Evolutionary conservation across 1,140 invertebrate species (phyloP), one percentile per base, ranked within the genome.

Genomic region (Druon quercuslanigerum): DNA sequence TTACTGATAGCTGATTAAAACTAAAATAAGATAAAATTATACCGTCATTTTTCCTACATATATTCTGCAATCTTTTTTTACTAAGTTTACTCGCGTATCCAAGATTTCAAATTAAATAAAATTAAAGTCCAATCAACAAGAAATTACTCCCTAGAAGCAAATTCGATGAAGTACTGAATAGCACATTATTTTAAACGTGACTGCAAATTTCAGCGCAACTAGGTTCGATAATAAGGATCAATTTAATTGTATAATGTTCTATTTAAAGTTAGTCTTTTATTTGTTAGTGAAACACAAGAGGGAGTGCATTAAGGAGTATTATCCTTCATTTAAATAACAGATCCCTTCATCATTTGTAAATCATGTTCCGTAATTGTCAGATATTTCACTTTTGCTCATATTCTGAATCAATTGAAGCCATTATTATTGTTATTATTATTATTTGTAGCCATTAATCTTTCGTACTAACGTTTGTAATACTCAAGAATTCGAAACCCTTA

Each of bases 351-450:
- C 33, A 20, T 66, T 66, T 66, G n/a, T 66, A 4, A 66, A 33
- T 66, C 60, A 66, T 33, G 60, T 33, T 66, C 25, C 7, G 60
- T 40, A 40, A 66, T 66, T 66, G 60, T 66, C 33, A 66, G 60
- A 66, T 16, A 66, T 66, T 66, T 66, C 60, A 66, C 25, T 66
- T 46, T 46, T 40, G 14, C 33, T 14, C 25, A 66, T 25, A 20
- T 66, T 66, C 25, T 7, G 33, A 66, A 8, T 33, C 14, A 40
- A 33, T 14, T 20, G 33, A 40, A 66, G 60, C 14, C 33, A 46
- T 66, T 66, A 46, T 33, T 33, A 33, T 33, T 33, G 5, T 33
- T 33, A 33, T 33, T 33, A 25, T 25, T 25, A 33, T 33, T 33
- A 33, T 33, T 33, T 33, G n/a, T 40, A 66, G 60, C 5, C 33